phyloP scores from a whole-genome alignment of 2,888 invertebrate species.

The Drosophila vallismaia region DNA sequence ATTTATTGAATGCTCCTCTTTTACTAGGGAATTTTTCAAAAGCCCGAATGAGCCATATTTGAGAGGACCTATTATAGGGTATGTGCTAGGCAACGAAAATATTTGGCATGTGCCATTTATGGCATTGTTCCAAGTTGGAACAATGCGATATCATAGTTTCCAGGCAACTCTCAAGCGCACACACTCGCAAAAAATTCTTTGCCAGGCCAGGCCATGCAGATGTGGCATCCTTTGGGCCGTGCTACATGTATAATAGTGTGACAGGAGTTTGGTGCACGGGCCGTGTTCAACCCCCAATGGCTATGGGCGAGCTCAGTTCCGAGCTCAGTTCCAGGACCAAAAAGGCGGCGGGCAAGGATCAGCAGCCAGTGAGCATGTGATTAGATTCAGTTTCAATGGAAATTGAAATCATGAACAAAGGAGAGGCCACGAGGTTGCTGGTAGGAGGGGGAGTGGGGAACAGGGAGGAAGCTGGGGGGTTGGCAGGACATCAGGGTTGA shows the following conservation, averaged over 20 bases:
- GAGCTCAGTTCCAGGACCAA: slow-evolving; percentile 21
- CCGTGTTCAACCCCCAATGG: slow-evolving; percentile 58
- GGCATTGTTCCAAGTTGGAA: slow-evolving; percentile 73
- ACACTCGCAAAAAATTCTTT: slow-evolving; percentile 18
- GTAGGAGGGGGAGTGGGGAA: slow-evolving; percentile 5
- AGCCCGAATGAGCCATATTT: too few relatives aligned
- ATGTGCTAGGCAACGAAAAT: slow-evolving; percentile 41
- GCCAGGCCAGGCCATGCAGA: slow-evolving; percentile 55
- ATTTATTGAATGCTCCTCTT: too few relatives aligned
- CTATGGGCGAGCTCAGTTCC: slow-evolving; percentile 22
- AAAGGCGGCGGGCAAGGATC: slow-evolving; percentile 53
- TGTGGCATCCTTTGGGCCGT: slow-evolving; percentile 34
- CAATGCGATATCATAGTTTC: slow-evolving; percentile 71
- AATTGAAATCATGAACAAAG: slow-evolving; percentile 79
- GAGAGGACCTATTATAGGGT: slow-evolving; percentile 12
- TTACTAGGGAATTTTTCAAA: too few relatives aligned
- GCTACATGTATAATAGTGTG: slow-evolving; percentile 28
- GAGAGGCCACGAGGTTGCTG: slow-evolving; percentile 12
- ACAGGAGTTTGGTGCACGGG: slow-evolving; percentile 60
- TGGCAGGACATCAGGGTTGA: slow-evolving; percentile 37
- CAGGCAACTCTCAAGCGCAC: slow-evolving; percentile 44
- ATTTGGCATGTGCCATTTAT: slow-evolving; percentile 80
- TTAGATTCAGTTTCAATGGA: slow-evolving; percentile 82
- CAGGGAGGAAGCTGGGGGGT: slow-evolving; percentile 8
- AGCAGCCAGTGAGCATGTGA: slow-evolving; percentile 72